These are phyloP conservation scores for Ctenopoma kingsleyae DNA, from an alignment of 2,797 vertebrate species.

Conservation along the genomic window DNA sequence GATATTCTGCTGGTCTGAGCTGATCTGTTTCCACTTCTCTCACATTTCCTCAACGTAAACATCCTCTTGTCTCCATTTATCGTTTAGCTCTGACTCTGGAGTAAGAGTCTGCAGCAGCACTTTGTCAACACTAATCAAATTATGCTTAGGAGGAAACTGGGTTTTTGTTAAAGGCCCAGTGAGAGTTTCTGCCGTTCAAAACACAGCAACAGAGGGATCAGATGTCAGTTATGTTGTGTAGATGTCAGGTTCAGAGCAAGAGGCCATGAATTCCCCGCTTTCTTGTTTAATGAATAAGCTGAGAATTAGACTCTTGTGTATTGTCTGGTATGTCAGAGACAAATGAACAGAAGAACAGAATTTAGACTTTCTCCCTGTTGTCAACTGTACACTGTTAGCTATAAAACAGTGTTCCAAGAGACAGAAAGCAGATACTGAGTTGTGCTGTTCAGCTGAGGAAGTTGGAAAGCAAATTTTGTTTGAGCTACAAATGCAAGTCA, in stretches of 20 bases:
- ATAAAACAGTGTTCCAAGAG: constrained; percentile 8
- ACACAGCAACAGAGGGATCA: constrained; percentile 19
- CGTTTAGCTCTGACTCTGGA: constrained; percentile 1
- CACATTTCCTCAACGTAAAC: constrained; percentile 7
- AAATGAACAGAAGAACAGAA: not conserved
- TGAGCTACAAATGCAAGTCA: not conserved
- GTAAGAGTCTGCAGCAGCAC: constrained; percentile 25
- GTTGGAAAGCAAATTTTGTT: not conserved
- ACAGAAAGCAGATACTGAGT: constrained; percentile 13
- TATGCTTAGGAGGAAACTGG: constrained; percentile 34
- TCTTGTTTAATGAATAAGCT: not conserved
- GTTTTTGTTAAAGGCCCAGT: constrained; percentile 2
- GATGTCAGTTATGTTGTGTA: constrained; percentile 5
- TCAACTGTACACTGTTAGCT: constrained; percentile 15
- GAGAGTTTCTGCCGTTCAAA: constrained; percentile 2
- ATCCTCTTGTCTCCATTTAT: constrained; percentile 3
- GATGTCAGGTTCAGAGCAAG: constrained; percentile 13
- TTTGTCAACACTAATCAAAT: constrained; percentile 11
- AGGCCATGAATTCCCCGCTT: constrained; percentile 18
- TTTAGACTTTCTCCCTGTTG: not conserved
- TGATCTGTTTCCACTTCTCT: constrained; percentile 8
- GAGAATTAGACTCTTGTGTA: not conserved
- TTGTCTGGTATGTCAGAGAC: not conserved
- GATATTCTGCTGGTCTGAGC: constrained; percentile 23
- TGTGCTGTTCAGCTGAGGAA: not conserved